Percentiles rank a stretch among this genome's conserved stretches.
phyloP scores from a whole-genome alignment of 1,140 invertebrate genomes.

The Drosophila pallidifrons region DNA sequence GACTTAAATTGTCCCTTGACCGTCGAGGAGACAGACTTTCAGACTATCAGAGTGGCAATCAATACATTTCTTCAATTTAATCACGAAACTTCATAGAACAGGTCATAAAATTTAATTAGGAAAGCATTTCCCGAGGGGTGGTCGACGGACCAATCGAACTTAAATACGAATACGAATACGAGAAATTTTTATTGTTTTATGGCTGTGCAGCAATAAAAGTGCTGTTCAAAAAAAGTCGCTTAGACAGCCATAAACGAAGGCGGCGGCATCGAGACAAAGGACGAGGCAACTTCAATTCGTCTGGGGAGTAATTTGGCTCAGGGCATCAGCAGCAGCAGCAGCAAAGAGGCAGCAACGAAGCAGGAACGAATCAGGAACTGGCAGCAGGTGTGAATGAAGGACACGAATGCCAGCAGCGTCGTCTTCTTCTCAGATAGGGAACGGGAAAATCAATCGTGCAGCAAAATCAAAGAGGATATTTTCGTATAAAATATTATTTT shows the following conservation, averaged over 20 bases:
- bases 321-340: conserved; percentile 23
- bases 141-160: conserved; percentile 51
- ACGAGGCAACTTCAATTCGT: conserved; percentile 39
- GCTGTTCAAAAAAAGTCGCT: conserved; percentile 41
- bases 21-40: too few species aligned
- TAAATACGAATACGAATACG: conserved; percentile 59
- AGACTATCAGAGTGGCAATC: conserved; percentile 31
- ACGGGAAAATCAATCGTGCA: conserved; percentile 77
- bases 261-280: conserved; percentile 35
- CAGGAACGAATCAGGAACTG: background rate
- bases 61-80: conserved; percentile 61
- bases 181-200: conserved; percentile 78
- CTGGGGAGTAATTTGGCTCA: conserved; percentile 61
- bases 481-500: conserved; percentile 16
- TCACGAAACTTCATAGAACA: conserved; percentile 69
- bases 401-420: conserved; percentile 40
- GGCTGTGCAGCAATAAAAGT: conserved; percentile 58
- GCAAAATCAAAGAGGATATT: conserved; percentile 64
- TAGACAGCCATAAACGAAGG: conserved; percentile 56
- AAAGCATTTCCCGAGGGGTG: conserved; percentile 69
- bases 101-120: conserved; percentile 81
- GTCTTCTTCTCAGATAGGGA: conserved; percentile 28
- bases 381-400: conserved; percentile 76
- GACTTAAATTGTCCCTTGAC: background rate
- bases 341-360: background rate